Base-by-base conservation (phyloP, 2,888 invertebrate genomes). In the Axea sp. region DNA sequence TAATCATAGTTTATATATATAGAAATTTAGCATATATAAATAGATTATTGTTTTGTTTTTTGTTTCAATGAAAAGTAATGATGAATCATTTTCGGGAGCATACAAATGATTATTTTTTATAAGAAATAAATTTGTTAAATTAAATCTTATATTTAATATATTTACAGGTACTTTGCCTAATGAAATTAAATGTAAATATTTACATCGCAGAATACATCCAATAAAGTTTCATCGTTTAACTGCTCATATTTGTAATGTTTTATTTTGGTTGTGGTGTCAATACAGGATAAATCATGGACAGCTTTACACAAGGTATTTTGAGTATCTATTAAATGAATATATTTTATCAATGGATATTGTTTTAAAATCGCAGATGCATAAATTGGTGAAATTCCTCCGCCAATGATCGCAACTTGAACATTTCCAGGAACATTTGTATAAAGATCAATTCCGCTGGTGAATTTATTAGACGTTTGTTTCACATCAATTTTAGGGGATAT, bases 291-390 rank as follows among this genome's bases (percentile, higher is more conserved):
- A 57, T 86, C 84, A 22, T 75, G 69, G 31, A 81, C 59, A 11
- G 77, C 57, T 7, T 73, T 77, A 22, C 74, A 43, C 3, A 81
- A 72, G 8, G 69, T 74, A 45, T 77, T 71, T n/a, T 74, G 76
- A 0, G 79, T 75, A 31, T 86, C 85, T 9, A 83, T 77, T 3
- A 86, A 41, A 47, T 80, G 74, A 22, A 86, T 77, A 3, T 49
- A 68, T 47, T 81, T 82, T 47, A 86, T 81, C 1, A 79, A 39
- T 26, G 76, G 77, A 37, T 80, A 83, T 75, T 86, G 85, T 73
- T 86, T 87, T 5, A 86, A 69, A 37, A 86, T 79, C 26, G 84
- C 19, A 7, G 80, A 76, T 2, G 84, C 72, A 49, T 80, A 84
- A 49, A 82, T 67, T 1, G 82, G 73, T 0, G 78, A 67, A 19